phyloP scores from a whole-genome alignment of 2,888 invertebrate genomes.

The Caenorhabditis becei region DNA sequence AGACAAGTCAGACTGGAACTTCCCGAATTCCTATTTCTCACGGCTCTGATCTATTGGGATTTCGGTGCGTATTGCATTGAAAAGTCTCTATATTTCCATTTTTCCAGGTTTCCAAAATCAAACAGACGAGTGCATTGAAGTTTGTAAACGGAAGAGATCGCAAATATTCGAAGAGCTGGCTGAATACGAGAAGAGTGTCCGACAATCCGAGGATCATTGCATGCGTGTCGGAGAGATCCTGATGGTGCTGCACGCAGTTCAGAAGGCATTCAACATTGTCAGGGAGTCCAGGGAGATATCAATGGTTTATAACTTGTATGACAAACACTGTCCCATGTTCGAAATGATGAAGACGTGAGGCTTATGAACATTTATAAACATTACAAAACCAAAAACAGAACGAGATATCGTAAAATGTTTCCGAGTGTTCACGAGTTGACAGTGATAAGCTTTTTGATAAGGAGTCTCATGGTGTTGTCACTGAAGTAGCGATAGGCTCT shows the following conservation, averaged over 20 bases:
- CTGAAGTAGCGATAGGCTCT: slow-evolving; percentile 25
- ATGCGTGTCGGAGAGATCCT: slow-evolving; percentile 37
- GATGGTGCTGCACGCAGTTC: slow-evolving; percentile 30
- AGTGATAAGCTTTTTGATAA: slow-evolving; percentile 24
- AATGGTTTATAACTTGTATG: slow-evolving; percentile 40
- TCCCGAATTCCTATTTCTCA: slow-evolving; percentile 30
- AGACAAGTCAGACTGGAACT: slow-evolving; percentile 19
- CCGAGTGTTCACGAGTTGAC: not conserved
- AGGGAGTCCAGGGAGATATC: slow-evolving; percentile 37
- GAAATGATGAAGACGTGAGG: slow-evolving; percentile 5
- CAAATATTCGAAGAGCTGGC: slow-evolving; percentile 26
- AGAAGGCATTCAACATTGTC: slow-evolving; percentile 25
- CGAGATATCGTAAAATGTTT: not conserved
- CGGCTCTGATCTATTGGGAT: slow-evolving; percentile 39
- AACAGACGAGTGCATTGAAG: slow-evolving; percentile 31
- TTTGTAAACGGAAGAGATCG: slow-evolving; percentile 17
- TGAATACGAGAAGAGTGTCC: slow-evolving; percentile 24
- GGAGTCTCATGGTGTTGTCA: slow-evolving; percentile 31
- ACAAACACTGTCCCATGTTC: slow-evolving; percentile 27
- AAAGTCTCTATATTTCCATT: not conserved
- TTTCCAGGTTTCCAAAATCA: slow-evolving; percentile 32
- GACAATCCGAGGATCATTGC: slow-evolving; percentile 18
- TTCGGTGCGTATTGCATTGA: slow-evolving; percentile 22
- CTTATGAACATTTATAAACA: not conserved
- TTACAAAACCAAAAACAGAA: not conserved